Evolutionary conservation across 2,113 vertebrate genomes (phyloP).

Genomic region (Zosterops borbonicus): DNA sequence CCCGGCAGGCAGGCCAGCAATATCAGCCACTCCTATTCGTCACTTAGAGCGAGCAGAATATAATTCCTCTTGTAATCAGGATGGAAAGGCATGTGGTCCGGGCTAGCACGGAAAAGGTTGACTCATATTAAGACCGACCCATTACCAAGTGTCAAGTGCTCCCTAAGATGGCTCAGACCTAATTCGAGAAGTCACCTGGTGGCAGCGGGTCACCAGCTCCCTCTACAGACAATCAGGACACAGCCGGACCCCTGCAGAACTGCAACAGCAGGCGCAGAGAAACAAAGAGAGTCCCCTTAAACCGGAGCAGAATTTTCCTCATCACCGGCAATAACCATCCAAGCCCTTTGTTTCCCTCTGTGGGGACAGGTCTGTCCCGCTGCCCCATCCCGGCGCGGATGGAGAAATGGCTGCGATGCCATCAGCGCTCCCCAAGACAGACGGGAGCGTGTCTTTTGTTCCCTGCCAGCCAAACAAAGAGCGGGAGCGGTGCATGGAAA

Average conservation of each 20-base stretch:
- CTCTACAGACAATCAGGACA: slow-evolving; percentile 59
- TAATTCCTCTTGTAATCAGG: slow-evolving; percentile 10
- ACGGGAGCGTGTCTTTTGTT: slow-evolving; percentile 26
- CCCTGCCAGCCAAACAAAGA: slow-evolving; percentile 43
- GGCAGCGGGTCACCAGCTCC: slow-evolving; percentile 65
- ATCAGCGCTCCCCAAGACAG: not conserved
- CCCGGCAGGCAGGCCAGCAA: not conserved
- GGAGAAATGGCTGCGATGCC: not conserved
- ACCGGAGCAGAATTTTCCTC: not conserved
- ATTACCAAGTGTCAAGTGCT: slow-evolving; percentile 50
- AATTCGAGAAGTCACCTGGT: slow-evolving; percentile 59
- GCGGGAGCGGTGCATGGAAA: not conserved
- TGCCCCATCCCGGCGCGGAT: not conserved
- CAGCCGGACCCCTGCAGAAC: slow-evolving; percentile 53
- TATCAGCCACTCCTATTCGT: not conserved
- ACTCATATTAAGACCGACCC: slow-evolving; percentile 13
- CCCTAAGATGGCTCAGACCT: slow-evolving; percentile 46
- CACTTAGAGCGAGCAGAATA: not conserved
- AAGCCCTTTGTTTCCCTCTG: not conserved
- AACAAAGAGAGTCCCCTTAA: slow-evolving; percentile 33
- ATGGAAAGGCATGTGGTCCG: not conserved
- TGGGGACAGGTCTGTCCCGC: not conserved
- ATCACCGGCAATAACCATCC: not conserved
- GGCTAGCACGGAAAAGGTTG: slow-evolving; percentile 22
- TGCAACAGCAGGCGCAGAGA: not conserved